Percentiles rank a stretch among this genome's conserved stretches.
phyloP scores from a whole-genome alignment of 2,797 vertebrate species.

The Gambusia yucatana region DNA sequence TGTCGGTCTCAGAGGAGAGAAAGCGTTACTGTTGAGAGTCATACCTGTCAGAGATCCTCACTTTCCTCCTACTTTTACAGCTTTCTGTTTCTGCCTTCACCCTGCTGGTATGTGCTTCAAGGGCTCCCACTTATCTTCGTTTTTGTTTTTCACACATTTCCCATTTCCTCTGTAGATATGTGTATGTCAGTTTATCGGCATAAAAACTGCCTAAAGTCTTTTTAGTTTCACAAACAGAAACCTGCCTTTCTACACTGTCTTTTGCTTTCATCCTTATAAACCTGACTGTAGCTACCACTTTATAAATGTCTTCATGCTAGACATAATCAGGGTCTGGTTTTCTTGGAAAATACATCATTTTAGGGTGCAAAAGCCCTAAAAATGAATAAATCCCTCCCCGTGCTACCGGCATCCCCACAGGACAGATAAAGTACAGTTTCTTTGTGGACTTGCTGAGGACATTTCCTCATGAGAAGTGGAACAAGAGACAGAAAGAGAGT shows the following conservation, averaged over 20 bases:
- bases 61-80: slow-evolving; percentile 20
- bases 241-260: neutral
- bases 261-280: neutral
- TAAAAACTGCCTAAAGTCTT: neutral
- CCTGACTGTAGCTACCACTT: slow-evolving; percentile 7
- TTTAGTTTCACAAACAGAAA: neutral
- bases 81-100: slow-evolving; percentile 1
- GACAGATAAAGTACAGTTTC: slow-evolving; percentile 71
- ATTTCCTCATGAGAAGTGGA: slow-evolving; percentile 71
- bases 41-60: slow-evolving; percentile 21
- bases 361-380: slow-evolving; percentile 40
- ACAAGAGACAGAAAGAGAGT: slow-evolving; percentile 38
- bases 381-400: slow-evolving; percentile 68
- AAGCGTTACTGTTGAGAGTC: neutral
- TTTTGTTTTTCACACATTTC: slow-evolving; percentile 10
- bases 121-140: slow-evolving; percentile 18
- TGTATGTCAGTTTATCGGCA: neutral
- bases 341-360: slow-evolving; percentile 63
- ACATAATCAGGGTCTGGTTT: slow-evolving; percentile 52
- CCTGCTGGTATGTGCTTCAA: slow-evolving; percentile 26
- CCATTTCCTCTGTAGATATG: neutral
- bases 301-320: slow-evolving; percentile 12
- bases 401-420: slow-evolving; percentile 34
- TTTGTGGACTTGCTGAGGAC: slow-evolving; percentile 66
- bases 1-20: slow-evolving; percentile 13